Evolutionary conservation across 2,113 vertebrate species (phyloP).

Genomic region (Scortum barcoo): DNA sequence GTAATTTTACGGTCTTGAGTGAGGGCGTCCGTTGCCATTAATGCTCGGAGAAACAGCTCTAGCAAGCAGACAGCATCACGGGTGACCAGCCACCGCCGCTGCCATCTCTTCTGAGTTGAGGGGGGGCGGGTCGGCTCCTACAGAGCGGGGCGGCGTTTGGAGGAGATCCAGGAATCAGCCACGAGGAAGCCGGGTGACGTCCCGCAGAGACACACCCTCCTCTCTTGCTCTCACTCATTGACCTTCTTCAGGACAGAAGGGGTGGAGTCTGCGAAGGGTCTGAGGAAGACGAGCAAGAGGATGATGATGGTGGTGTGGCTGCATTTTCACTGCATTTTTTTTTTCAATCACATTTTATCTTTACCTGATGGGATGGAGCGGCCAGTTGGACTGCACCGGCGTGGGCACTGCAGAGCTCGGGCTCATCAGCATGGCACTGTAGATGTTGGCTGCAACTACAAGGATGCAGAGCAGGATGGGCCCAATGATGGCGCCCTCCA

Average conservation of each 20-base stretch:
- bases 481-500: conserved; percentile 98
- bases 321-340: too few species aligned
- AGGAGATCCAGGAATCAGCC: conserved; percentile 42
- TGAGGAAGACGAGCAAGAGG: conserved; percentile 8
- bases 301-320: not conserved
- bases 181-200: conserved; percentile 18
- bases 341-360: not conserved
- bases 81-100: conserved; percentile 5
- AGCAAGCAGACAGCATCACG: conserved; percentile 30
- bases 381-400: conserved; percentile 89
- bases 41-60: conserved; percentile 8
- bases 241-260: conserved; percentile 67
- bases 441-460: conserved; percentile 98
- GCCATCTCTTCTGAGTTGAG: conserved; percentile 18
- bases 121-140: conserved; percentile 12
- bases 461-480: conserved; percentile 98
- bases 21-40: conserved; percentile 13
- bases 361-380: conserved; percentile 87
- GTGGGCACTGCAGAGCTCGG: conserved; percentile 91
- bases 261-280: conserved; percentile 67
- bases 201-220: conserved; percentile 12
- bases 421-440: conserved; percentile 97
- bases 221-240: conserved; percentile 59
- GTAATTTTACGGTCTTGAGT: conserved; percentile 22
- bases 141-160: conserved; percentile 1